Evolutionary conservation across 2,113 vertebrate genomes (phyloP).

Genomic region (Dromiciops gliroides): DNA sequence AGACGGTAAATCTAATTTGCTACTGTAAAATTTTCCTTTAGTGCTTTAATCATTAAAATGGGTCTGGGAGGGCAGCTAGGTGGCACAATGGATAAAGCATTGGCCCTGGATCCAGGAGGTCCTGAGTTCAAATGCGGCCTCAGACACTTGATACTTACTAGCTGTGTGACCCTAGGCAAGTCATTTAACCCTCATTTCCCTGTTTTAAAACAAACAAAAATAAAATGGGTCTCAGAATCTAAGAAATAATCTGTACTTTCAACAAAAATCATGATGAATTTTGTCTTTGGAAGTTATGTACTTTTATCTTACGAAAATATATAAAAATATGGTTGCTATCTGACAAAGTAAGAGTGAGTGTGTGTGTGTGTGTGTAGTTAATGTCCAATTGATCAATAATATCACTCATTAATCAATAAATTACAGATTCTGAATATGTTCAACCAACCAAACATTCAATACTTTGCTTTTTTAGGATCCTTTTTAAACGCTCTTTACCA

Average conservation of each 20-base stretch:
- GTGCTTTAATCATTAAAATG: neutral
- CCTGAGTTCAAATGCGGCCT: too few species aligned
- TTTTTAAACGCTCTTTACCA: constrained; percentile 47
- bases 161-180: too few species aligned
- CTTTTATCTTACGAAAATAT: neutral
- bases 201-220: too few species aligned
- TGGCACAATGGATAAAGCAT: too few species aligned
- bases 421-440: neutral
- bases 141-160: too few species aligned
- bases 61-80: too few species aligned
- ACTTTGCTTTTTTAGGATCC: neutral
- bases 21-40: neutral
- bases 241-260: neutral
- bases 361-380: neutral
- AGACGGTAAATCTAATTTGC: constrained; percentile 36
- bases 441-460: neutral
- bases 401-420: neutral
- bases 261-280: neutral
- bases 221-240: neutral
- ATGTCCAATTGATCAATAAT: neutral
- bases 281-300: neutral
- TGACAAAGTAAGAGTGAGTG: neutral
- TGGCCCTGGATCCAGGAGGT: too few species aligned
- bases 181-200: too few species aligned
- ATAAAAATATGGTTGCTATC: neutral